Evolutionary conservation across 2,888 invertebrate genomes (phyloP), one percentile per base, ranked within the genome.

Genomic region (Nemapogon koenigi): DNA sequence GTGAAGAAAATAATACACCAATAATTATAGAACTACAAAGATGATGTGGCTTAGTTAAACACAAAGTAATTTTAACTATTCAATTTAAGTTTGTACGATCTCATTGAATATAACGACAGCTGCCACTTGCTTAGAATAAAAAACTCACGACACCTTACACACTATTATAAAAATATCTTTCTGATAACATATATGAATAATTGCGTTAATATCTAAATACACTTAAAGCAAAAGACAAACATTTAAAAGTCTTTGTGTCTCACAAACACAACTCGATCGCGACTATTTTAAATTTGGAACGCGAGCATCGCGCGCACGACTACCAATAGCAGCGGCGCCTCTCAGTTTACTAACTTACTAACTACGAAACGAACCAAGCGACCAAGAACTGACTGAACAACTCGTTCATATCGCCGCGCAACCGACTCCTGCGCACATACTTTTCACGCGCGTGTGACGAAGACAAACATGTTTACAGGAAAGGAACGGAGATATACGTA

Each of bases 271-370:
- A 57, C 47, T 57, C 60, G 64, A 62, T 67, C 71, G 64, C 61
- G 61, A 57, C 59, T 57, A 62, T 60, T 70, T 62, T 60, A 52
- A 61, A 69, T 65, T 63, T 55, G 49, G 49, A 55, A 59, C 59
- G 59, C 59, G 58, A 55, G 51, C 52, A 55, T 54, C 41, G 46
- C 43, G 40, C 46, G 43, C 51, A 47, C 52, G 43, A 48, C 73
- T 60, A 63, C 75, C 66, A 64, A 65, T 68, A 72, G 62, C 71
- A 62, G 55, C 61, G 57, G 61, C 65, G 66, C 56, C 69, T 65
- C 64, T 61, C 57, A 71, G 73, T 72, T 68, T 61, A 78, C 78
- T 78, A 62, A 57, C n/a, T n/a, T n/a, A n/a, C n/a, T n/a, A 7
- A 16, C 14, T 8, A n/a, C n/a, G n/a, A n/a, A n/a, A n/a, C n/a